phyloP scores from a whole-genome alignment of 2,888 invertebrate genomes.

The Prenolepis imparis region DNA sequence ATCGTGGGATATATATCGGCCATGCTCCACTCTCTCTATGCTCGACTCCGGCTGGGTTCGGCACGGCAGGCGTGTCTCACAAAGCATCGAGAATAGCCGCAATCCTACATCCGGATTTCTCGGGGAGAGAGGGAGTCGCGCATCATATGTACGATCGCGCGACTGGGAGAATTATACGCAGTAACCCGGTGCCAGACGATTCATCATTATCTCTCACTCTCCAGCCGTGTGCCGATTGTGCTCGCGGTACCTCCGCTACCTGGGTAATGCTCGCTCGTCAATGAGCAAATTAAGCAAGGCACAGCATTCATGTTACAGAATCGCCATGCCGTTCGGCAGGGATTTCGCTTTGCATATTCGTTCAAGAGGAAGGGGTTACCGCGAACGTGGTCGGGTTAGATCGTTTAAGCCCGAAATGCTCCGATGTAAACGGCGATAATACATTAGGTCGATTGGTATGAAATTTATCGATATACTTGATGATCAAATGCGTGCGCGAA shows the following conservation, averaged over 20 bases:
- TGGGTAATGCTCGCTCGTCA: constrained; percentile 71
- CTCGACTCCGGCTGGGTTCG: constrained; percentile 48
- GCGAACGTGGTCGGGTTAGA: constrained; percentile 4
- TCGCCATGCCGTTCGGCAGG: constrained; percentile 18
- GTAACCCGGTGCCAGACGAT: constrained; percentile 63
- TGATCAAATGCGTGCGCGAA: neutral
- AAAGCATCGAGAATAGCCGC: constrained; percentile 63
- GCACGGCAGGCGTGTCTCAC: constrained; percentile 64
- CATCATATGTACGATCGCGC: constrained; percentile 62
- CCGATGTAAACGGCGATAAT: constrained; percentile 18
- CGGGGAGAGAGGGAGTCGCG: constrained; percentile 48
- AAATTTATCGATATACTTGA: constrained; percentile 20
- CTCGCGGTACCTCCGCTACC: constrained; percentile 21
- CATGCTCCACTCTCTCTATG: neutral
- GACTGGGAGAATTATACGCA: constrained; percentile 68
- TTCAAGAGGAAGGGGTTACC: constrained; percentile 15
- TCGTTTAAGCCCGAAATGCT: constrained; percentile 29
- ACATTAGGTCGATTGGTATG: constrained; percentile 23
- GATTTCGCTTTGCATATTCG: constrained; percentile 49
- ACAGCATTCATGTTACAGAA: constrained; percentile 36
- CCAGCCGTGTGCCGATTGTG: constrained; percentile 35
- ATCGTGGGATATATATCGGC: constrained; percentile 63
- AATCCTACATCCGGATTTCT: constrained; percentile 70
- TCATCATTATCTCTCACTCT: constrained; percentile 70
- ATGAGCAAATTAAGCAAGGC: constrained; percentile 75